Percentiles rank a stretch among this genome's conserved stretches.
Conservation (phyloP, 2,888 invertebrate species). For the Mongoloraphidia duomilia region DNA sequence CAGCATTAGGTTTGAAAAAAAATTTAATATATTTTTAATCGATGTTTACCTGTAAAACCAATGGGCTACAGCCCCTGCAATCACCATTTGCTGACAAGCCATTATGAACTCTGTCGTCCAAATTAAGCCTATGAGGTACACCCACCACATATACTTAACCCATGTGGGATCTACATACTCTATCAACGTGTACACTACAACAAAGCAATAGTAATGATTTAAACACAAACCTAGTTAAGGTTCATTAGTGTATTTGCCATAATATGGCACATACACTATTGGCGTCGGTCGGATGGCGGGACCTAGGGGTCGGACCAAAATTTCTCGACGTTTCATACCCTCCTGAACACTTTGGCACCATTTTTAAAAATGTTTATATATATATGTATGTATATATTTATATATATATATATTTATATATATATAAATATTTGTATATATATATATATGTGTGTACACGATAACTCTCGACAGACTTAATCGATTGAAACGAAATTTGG, state of each 20-base stretch:
- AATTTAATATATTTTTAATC: not conserved
- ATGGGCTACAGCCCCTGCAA: conserved; percentile 82
- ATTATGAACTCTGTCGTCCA: conserved; percentile 92
- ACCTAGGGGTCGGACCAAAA: too few species aligned
- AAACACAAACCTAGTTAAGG: conserved; percentile 2
- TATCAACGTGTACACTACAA: conserved; percentile 45
- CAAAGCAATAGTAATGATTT: conserved; percentile 8
- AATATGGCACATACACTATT: too few species aligned
- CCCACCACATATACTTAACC: conserved; percentile 90
- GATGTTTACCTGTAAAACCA: conserved; percentile 76
- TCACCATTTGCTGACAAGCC: conserved; percentile 87
- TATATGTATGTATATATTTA: not conserved
- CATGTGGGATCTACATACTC: conserved; percentile 64
- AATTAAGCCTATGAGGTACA: conserved; percentile 75
- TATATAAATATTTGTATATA: not conserved
- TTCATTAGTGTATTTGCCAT: not conserved
- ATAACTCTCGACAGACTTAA: too few species aligned
- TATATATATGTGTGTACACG: not conserved
- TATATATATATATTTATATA: not conserved
- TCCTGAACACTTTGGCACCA: too few species aligned
- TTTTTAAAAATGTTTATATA: too few species aligned
- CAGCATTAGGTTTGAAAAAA: not conserved
- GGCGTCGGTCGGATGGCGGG: too few species aligned
- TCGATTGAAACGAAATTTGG: too few species aligned
- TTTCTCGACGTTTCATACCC: too few species aligned